Base-by-base conservation (phyloP, 2,797 vertebrate species). In the Poeciliopsis turneri region DNA sequence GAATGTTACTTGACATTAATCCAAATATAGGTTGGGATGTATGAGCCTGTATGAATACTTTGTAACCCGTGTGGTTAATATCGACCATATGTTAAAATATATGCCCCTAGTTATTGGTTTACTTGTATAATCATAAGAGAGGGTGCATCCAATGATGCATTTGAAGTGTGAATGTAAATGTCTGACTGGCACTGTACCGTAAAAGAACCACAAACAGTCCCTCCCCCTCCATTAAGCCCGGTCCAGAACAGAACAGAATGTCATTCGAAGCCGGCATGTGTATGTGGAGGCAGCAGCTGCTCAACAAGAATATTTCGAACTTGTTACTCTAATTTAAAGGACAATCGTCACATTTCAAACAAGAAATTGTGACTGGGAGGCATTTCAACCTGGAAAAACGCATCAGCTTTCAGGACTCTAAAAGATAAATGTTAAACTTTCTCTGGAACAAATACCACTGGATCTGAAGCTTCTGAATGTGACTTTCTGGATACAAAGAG, bases 231-330 rank as follows among this genome's bases (percentile, higher is more conserved):
- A 41, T 85, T 86, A 82, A 86, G 82, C 68, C 72, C 41, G 39
- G 75, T 91, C 87, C 92, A 90, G 84, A 89, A 91, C 89, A 84
- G 87, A 88, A 77, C 86, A 88, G 84, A 88, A 85, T 91, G 92
- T 89, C 88, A 94, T 93, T 90, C 91, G 90, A 92, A 91, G 88
- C 92, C 68, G 36, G 88, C 61, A 83, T 81, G 84, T 74, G 86
- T 82, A 80, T 81, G 84, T 83, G 82, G 88, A 90, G 79, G 74
- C 88, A 91, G 89, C 91, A 92, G 92, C 93, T 93, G 89, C 86
- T 82, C 16, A 77, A 75, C 87, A 82, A 55, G 86, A 90, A 89
- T 87, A 89, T 85, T 86, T 84, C 61, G 88, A 77, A 43, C 86
- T 81, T 57, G 41, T 46, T 47, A 55, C 84, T 64, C 82, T 82